Conservation (phyloP, 92 coral and sea anemone species). For the Porites cylindrica region DNA sequence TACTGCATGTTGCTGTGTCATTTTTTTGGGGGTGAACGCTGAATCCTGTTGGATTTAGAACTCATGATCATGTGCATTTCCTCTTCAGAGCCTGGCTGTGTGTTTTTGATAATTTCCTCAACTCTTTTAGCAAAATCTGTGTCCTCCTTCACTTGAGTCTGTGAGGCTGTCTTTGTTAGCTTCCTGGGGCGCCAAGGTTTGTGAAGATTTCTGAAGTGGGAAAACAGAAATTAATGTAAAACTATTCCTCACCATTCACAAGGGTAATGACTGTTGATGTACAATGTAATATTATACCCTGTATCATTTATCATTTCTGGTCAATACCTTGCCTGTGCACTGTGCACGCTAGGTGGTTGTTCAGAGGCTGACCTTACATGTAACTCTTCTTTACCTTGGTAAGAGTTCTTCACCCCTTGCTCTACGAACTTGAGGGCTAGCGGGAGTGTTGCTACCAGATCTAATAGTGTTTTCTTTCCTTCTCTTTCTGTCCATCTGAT, state of each 20-base stretch:
- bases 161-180: constrained; percentile 40
- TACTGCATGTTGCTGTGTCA: not conserved
- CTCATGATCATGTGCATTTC: constrained; percentile 74
- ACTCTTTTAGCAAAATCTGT: constrained; percentile 88
- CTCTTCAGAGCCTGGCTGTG: constrained; percentile 87
- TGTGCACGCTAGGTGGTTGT: too few relatives aligned
- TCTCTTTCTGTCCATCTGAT: constrained; percentile 33
- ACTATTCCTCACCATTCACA: too few relatives aligned
- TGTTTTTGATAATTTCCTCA: constrained; percentile 85
- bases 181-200: constrained; percentile 91
- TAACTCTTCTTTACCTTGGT: constrained; percentile 73
- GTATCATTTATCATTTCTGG: too few relatives aligned
- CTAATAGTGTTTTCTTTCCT: constrained; percentile 44
- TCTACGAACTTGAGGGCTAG: constrained; percentile 85
- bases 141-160: constrained; percentile 74
- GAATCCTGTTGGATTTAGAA: constrained; percentile 50
- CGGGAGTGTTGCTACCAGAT: constrained; percentile 74
- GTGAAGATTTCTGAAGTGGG: constrained; percentile 65
- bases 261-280: too few relatives aligned
- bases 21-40: constrained; percentile 68
- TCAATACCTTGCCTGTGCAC: too few relatives aligned
- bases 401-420: constrained; percentile 83
- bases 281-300: too few relatives aligned
- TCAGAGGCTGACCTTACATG: not conserved
- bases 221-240: not conserved